Evolutionary conservation across 2,888 invertebrate species (phyloP).

Genomic region (Apamea sordens): DNA sequence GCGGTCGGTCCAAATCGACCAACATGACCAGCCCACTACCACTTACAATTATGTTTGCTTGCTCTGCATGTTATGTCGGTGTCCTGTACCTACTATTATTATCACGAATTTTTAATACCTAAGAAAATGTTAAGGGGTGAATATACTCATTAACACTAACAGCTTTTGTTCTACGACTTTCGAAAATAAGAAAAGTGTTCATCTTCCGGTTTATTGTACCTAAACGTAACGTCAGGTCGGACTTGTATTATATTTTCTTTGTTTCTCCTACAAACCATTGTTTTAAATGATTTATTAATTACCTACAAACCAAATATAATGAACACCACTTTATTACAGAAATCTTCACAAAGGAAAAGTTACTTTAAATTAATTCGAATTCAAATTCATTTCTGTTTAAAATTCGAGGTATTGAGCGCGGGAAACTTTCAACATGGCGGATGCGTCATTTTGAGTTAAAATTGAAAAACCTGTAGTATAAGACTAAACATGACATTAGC

Average conservation of each 20-base stretch:
- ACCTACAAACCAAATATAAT: not conserved
- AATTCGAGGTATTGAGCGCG: not conserved
- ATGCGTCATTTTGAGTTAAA: too few species aligned
- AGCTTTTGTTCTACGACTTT: constrained; percentile 7
- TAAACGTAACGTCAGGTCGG: not conserved
- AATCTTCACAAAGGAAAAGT: not conserved
- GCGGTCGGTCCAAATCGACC: too few species aligned
- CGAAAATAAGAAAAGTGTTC: not conserved
- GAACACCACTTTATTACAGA: not conserved
- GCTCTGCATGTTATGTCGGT: too few species aligned
- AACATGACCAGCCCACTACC: too few species aligned
- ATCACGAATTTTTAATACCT: not conserved
- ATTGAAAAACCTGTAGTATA: too few species aligned
- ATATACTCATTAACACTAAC: constrained; percentile 11
- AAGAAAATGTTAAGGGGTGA: not conserved
- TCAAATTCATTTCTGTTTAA: not conserved
- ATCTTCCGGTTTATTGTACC: not conserved
- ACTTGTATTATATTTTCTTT: constrained; percentile 2
- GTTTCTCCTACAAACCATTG: not conserved
- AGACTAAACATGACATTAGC: not conserved
- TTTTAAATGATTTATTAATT: constrained; percentile 4
- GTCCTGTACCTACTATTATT: too few species aligned
- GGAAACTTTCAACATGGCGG: too few species aligned
- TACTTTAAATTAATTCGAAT: not conserved
- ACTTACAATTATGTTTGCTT: too few species aligned